phyloP scores from a whole-genome alignment of 1,140 invertebrate genomes.

The Oreohelix idahoensis region DNA sequence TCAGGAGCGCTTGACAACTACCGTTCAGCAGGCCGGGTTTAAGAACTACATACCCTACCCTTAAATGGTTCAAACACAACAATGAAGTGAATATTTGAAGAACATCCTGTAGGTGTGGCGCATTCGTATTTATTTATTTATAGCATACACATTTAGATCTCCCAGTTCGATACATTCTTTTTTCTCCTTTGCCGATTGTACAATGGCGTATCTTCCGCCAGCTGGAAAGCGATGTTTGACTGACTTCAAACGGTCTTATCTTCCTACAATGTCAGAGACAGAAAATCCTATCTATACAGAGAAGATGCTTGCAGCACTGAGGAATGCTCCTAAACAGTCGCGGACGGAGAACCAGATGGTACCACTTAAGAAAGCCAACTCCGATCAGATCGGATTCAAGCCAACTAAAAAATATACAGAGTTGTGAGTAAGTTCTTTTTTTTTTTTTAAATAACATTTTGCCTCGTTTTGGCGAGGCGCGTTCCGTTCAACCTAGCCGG shows the following conservation, averaged over 20 bases:
- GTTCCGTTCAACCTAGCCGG: too few species aligned
- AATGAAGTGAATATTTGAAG: too few species aligned
- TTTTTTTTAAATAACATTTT: too few species aligned
- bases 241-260: background rate
- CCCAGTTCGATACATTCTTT: too few species aligned
- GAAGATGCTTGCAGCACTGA: background rate
- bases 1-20: too few species aligned
- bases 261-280: background rate
- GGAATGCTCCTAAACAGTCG: background rate
- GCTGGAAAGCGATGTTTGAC: background rate
- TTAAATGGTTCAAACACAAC: too few species aligned
- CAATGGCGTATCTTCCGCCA: conserved; percentile 6
- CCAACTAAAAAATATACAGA: background rate
- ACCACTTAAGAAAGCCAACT: background rate
- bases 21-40: too few species aligned
- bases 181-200: background rate
- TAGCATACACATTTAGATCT: too few species aligned
- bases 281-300: background rate
- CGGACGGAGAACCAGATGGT: background rate
- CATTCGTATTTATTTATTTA: too few species aligned
- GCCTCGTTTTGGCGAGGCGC: too few species aligned
- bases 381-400: background rate
- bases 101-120: too few species aligned
- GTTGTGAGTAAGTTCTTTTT: conserved; percentile 9
- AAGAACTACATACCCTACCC: too few species aligned